Percentiles rank a stretch among this genome's conserved stretches.
These are phyloP conservation scores for Solenopsis invicta DNA, from an alignment of 1,140 invertebrate species.

Conservation along the genomic window DNA sequence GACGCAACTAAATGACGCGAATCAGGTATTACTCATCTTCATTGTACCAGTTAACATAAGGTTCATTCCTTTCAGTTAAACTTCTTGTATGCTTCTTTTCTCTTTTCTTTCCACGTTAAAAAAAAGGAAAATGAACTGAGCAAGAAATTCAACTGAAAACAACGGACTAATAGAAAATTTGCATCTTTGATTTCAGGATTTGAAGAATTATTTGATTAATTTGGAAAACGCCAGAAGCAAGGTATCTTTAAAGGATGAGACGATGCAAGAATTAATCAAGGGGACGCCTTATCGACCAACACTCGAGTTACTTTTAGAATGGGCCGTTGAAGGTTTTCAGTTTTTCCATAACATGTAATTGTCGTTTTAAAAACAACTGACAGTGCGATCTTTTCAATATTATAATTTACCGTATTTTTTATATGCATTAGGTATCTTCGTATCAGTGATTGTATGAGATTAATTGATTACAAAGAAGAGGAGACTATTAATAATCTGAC, in stretches of 20 bases:
- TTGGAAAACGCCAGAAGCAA: constrained; percentile 78
- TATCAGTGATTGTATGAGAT: constrained; percentile 68
- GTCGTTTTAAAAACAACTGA: constrained; percentile 52
- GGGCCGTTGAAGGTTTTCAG: constrained; percentile 73
- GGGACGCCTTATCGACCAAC: constrained; percentile 77
- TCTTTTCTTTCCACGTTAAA: no score
- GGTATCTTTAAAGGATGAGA: constrained; percentile 69
- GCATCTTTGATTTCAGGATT: constrained; percentile 70
- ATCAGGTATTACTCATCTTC: constrained; percentile 73
- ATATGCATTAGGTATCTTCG: constrained; percentile 63
- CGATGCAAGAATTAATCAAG: constrained; percentile 75
- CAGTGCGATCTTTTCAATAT: not conserved
- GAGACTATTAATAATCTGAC: constrained; percentile 68
- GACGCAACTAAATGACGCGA: constrained; percentile 66
- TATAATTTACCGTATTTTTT: constrained; percentile 12
- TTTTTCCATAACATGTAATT: constrained; percentile 79
- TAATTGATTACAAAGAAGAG: constrained; percentile 70
- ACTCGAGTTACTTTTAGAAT: constrained; percentile 80
- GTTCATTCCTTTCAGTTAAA: no score
- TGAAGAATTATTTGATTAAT: constrained; percentile 76
- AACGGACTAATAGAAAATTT: not conserved
- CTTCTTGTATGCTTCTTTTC: no score
- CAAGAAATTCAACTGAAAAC: no score
- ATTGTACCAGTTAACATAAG: not conserved
- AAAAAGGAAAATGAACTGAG: no score